Base-by-base conservation (phyloP, 2,797 vertebrate genomes). In the Squalus acanthias region DNA sequence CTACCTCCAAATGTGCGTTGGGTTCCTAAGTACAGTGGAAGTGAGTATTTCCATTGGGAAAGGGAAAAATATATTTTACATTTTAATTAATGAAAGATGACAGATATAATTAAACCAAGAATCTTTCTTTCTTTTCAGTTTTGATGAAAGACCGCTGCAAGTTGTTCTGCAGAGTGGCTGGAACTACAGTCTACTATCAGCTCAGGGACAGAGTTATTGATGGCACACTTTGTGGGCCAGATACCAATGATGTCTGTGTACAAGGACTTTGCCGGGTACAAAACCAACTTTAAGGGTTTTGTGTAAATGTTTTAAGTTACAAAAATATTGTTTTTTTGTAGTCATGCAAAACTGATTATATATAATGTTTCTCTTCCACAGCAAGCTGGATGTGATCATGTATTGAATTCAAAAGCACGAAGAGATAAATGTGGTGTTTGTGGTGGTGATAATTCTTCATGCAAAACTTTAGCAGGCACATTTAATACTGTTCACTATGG, bases 351-450 rank as follows among this genome's bases (percentile, higher is more conserved):
- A 96, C 96, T 96, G 97, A 79, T 96, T 96, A 82, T 97, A 96
- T 96, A 97, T 97, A 97, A 96, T 74, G 53, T 24, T 46, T 85
- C 0, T 97, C 97, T 98, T 97, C 96, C 98, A 97, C 98, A 99
- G 99, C 99, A 99, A 99, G 99, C 99, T 67, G 99, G 99, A 98
- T 99, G 99, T 39, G 99, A 99, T 98, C 99, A 99, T 95, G 98
- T 99, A 96, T 97, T 99, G 97, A 99, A 99, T 98, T 99, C 99
- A 96, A 99, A 99, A 98, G 99, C 99, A 97, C 98, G 99, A 97
- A 98, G 98, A 98, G 99, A 99, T 98, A 99, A 99, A 97, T 99
- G 99, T 97, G 99, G 99, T 1, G 98, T 99, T 96, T 99, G 99
- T 60, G 99, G 99, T 96, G 99, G 99, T 2, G 99, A 99, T 98